Conservation (phyloP, 2,113 vertebrate genomes). For the Sclerurus mexicanus region DNA sequence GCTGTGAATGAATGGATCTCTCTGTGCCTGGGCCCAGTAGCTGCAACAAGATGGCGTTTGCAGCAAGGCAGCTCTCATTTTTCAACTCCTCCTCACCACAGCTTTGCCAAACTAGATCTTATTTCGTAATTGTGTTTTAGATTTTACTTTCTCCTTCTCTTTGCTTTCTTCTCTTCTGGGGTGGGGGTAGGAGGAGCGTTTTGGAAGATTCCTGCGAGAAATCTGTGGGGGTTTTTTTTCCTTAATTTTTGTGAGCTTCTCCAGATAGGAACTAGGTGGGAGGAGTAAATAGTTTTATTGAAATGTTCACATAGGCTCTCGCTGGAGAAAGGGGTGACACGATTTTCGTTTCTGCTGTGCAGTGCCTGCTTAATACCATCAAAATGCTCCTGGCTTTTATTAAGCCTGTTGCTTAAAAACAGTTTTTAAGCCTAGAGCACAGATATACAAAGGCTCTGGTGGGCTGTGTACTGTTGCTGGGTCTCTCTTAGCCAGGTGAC, state of each 20-base stretch:
- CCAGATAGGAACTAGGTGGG: constrained; percentile 39
- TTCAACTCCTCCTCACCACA: constrained; percentile 61
- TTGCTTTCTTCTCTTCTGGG: background rate
- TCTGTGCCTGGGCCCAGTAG: constrained; percentile 73
- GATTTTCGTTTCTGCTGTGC: background rate
- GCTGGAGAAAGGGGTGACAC: background rate
- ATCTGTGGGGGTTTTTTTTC: background rate
- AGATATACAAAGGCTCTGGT: background rate
- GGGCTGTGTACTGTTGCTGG: background rate
- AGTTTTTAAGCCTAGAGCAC: background rate
- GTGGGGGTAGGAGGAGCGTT: background rate
- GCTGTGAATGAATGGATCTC: constrained; percentile 77
- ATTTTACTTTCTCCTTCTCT: constrained; percentile 13
- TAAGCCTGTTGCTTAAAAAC: background rate
- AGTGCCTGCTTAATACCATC: background rate
- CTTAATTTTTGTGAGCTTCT: background rate
- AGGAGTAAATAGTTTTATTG: constrained; percentile 56
- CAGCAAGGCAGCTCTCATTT: constrained; percentile 70
- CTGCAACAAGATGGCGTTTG: constrained; percentile 82
- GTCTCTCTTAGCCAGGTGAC: background rate
- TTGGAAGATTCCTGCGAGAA: background rate
- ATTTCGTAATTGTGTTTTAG: constrained; percentile 47
- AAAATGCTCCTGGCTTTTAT: background rate
- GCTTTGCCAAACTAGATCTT: constrained; percentile 52
- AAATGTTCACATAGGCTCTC: constrained; percentile 9